A percentile compares a stretch with the other conserved stretches of the same genome.
Evolutionary conservation across 1,140 invertebrate species (phyloP).

Genomic region (Drosophila nannoptera): DNA sequence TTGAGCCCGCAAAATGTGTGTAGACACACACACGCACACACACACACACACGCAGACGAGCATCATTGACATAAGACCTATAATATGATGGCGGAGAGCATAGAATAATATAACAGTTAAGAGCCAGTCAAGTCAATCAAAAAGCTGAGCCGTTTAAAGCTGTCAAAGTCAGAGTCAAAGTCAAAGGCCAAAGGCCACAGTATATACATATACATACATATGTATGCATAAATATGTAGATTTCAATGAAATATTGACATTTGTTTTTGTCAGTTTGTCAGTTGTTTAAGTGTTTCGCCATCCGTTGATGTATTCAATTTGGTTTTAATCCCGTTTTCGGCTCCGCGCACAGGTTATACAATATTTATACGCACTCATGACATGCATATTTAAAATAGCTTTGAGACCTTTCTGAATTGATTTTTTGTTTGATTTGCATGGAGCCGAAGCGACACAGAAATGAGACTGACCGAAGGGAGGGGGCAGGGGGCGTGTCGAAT

Average conservation of each 20-base stretch:
- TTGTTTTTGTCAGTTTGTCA: constrained; percentile 43
- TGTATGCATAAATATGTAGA: constrained; percentile 7
- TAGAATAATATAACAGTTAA: constrained; percentile 37
- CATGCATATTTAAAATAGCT: constrained; percentile 43
- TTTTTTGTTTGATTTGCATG: constrained; percentile 68
- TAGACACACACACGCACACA: constrained; percentile 15
- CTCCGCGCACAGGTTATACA: constrained; percentile 21
- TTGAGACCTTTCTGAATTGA: constrained; percentile 60
- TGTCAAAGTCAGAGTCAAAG: constrained; percentile 54
- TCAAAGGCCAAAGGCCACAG: neutral
- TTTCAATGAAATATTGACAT: constrained; percentile 66
- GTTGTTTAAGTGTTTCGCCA: constrained; percentile 52
- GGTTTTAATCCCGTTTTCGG: constrained; percentile 52
- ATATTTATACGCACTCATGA: constrained; percentile 46
- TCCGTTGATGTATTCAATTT: constrained; percentile 60
- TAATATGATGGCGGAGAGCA: neutral
- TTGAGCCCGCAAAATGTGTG: constrained; percentile 48
- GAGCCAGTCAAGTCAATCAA: constrained; percentile 20
- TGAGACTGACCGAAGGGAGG: constrained; percentile 18
- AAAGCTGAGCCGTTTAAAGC: constrained; percentile 46
- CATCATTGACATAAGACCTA: constrained; percentile 40
- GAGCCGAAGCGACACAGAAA: constrained; percentile 43
- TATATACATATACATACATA: too few species aligned
- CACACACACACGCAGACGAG: too few species aligned
- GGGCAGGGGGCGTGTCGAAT: neutral